Percentiles rank a stretch among this genome's conserved stretches.
phyloP scores from a whole-genome alignment of 2,888 invertebrate genomes.

The Harpalus rubripes region DNA sequence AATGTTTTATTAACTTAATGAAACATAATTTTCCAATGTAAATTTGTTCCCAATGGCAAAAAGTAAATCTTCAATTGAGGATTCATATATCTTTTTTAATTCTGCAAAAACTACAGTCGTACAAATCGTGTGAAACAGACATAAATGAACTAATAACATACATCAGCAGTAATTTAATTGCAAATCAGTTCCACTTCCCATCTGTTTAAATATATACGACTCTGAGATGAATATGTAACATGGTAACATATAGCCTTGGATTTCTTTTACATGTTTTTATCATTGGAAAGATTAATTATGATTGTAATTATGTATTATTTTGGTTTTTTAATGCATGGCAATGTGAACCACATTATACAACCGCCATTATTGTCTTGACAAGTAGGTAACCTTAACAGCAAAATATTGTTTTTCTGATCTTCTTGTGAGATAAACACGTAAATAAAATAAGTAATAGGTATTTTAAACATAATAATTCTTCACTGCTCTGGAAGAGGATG shows the following conservation, averaged over 20 bases:
- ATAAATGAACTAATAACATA: constrained; percentile 42
- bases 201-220: constrained; percentile 38
- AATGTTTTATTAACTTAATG: not conserved
- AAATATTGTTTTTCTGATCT: constrained; percentile 17
- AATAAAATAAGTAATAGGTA: constrained; percentile 25
- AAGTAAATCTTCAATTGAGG: not conserved
- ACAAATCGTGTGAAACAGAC: constrained; percentile 32
- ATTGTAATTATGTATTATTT: constrained; percentile 40
- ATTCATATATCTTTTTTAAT: constrained; percentile 3
- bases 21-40: not conserved
- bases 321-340: constrained; percentile 14
- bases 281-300: constrained; percentile 28
- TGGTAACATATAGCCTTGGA: not conserved
- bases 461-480: constrained; percentile 22
- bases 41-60: not conserved
- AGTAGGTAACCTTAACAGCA: not conserved
- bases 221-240: constrained; percentile 25
- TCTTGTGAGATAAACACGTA: constrained; percentile 7
- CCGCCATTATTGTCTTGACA: constrained; percentile 14
- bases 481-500: constrained; percentile 20
- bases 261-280: constrained; percentile 17
- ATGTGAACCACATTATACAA: constrained; percentile 34
- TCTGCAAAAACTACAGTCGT: not conserved
- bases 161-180: constrained; percentile 33
- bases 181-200: constrained; percentile 39